Evolutionary conservation across 2,113 vertebrate genomes (phyloP), one percentile per base, ranked within the genome.

Genomic region (Gallinago paraguaiae): DNA sequence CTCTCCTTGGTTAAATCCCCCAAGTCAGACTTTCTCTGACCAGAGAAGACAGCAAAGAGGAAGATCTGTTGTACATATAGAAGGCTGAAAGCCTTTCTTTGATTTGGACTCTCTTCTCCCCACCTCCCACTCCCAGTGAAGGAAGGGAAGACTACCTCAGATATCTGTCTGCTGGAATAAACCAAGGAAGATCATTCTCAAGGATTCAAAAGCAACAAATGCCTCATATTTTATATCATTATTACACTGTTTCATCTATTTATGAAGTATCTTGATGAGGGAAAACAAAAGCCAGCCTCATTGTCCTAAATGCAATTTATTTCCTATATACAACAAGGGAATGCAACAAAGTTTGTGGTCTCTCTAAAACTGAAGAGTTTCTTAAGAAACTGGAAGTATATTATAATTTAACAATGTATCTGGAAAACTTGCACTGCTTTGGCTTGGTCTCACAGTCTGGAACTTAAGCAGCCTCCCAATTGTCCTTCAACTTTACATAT

Each of bases 1-100:
- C 64, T 81, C 56, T 81, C 71, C 90, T 45, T 83, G 60, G 51
- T 77, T 71, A 94, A 91, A 69, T 56, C 74, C 81, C 81, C 43
- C 17, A 37, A 28, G 57, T n/a, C 75, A 70, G 46, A 45, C 33
- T 31, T 70, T 50, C 51, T 63, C 67, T 1, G 1, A 90, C 37
- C 46, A n/a, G 56, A 67, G 51, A 30, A 43, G 37, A 92, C 56
- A 91, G 76, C 25, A 53, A 56, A 81, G 77, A 75, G 13, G 54
- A 60, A 59, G 17, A 43, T 51, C 59, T 72, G 45, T 13, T 61
- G 45, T 28, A 53, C 7, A 3, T 6, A 41, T 1, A 65, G 20
- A 46, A 72, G 46, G 41, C 2, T 85, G 37, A 64, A 70, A 86
- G 54, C 15, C 82, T 31, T 75, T 28, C 56, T 54, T 50, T 53